Evolutionary conservation across 2,888 invertebrate species (phyloP).

Genomic region (Acanthosepion pharaonis): DNA sequence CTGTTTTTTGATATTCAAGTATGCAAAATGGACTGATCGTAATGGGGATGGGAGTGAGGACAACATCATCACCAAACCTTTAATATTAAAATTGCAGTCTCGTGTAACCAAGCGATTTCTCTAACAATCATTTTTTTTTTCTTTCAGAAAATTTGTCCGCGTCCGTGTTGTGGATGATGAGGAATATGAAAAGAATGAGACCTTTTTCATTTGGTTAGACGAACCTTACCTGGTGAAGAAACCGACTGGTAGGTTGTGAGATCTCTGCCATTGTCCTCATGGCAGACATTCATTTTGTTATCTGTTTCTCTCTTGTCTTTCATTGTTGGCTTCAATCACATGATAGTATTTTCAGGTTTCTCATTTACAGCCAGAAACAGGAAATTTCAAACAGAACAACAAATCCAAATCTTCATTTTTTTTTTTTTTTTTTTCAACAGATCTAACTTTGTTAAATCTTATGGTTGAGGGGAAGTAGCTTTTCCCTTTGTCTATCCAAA

Average conservation of each 20-base stretch:
- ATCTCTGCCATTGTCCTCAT: background rate
- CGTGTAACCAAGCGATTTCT: background rate
- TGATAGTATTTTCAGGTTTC: background rate
- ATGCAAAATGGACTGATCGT: too few relatives aligned
- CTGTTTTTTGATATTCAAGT: too few relatives aligned
- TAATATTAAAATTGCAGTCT: background rate
- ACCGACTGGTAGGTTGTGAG: slow-evolving; percentile 64
- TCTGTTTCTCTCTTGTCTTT: background rate
- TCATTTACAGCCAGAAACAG: background rate
- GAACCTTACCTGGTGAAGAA: slow-evolving; percentile 79
- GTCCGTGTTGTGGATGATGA: slow-evolving; percentile 95
- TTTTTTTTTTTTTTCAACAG: too few relatives aligned
- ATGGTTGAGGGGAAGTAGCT: too few relatives aligned
- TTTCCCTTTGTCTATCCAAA: too few relatives aligned
- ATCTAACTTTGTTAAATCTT: too few relatives aligned
- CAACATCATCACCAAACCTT: too few relatives aligned
- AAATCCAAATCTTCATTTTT: background rate
- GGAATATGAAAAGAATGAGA: slow-evolving; percentile 96
- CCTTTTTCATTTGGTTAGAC: slow-evolving; percentile 92
- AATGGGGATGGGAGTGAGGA: too few relatives aligned
- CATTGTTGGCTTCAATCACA: background rate
- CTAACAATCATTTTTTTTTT: slow-evolving; percentile 48
- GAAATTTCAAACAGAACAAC: background rate
- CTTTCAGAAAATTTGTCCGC: slow-evolving; percentile 88
- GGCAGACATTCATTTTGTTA: background rate